A percentile compares a stretch with the other conserved stretches of the same genome.
phyloP scores from a whole-genome alignment of 2,113 vertebrate genomes.

The Pycnonotus jocosus region DNA sequence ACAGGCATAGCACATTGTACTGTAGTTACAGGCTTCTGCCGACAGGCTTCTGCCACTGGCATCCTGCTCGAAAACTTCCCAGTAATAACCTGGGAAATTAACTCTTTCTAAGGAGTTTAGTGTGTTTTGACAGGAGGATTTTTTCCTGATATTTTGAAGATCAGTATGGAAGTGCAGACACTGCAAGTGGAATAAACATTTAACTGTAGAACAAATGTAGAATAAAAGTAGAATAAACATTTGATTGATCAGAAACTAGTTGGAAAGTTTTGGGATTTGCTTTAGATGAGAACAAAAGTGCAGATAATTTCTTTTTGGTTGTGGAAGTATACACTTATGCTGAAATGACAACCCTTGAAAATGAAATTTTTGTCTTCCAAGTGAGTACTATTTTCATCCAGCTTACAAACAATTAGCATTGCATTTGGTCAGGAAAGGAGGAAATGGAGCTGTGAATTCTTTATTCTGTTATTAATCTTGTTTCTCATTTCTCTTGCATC shows the following conservation, averaged over 20 bases:
- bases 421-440: background rate
- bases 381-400: background rate
- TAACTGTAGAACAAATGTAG: background rate
- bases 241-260: background rate
- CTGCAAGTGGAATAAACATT: background rate
- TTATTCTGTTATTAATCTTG: background rate
- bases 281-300: background rate
- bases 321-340: background rate
- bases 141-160: background rate
- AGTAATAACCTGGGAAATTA: background rate
- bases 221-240: background rate
- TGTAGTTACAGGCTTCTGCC: background rate
- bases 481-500: background rate
- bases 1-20: background rate
- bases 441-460: background rate
- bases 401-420: background rate
- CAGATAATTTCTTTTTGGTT: background rate
- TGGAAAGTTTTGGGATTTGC: background rate
- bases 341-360: background rate
- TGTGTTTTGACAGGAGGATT: background rate
- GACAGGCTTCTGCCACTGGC: background rate
- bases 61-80: background rate
- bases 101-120: background rate
- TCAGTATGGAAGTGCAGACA: background rate
- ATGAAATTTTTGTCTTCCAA: background rate